Evolutionary conservation across 2,888 invertebrate genomes (phyloP).

Genomic region (Pristionchus mayeri): DNA sequence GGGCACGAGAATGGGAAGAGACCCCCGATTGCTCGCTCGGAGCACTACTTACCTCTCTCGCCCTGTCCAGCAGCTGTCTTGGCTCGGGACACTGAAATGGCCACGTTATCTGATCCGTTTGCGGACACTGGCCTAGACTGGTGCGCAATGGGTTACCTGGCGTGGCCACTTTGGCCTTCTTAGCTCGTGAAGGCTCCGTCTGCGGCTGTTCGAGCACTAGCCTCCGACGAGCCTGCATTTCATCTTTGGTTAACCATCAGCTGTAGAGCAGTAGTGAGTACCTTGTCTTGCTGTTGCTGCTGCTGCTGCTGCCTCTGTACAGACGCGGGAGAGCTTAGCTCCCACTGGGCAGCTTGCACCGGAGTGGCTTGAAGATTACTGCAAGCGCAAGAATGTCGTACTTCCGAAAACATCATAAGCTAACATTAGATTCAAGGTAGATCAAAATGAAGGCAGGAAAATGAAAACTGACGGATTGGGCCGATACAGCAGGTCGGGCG

Average conservation of each 20-base stretch:
- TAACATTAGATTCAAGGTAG: background rate
- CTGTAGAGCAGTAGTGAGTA: background rate
- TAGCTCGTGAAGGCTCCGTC: background rate
- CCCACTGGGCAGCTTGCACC: background rate
- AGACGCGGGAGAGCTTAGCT: background rate
- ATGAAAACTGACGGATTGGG: background rate
- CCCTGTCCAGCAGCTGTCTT: constrained; percentile 27
- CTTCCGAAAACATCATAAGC: too few species aligned
- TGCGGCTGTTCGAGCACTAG: background rate
- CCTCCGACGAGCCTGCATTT: constrained; percentile 23
- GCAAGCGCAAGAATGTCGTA: too few species aligned
- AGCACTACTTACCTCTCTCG: constrained; percentile 1
- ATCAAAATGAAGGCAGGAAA: background rate
- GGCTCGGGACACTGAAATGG: constrained; percentile 12
- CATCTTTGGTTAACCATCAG: background rate
- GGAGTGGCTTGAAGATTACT: constrained; percentile 5
- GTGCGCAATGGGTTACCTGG: constrained; percentile 4
- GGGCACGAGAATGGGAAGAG: background rate
- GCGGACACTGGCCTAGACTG: background rate
- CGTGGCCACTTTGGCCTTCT: constrained; percentile 40
- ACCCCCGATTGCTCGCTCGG: background rate
- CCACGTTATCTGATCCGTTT: constrained; percentile 4
- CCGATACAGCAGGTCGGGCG: constrained; percentile 25
- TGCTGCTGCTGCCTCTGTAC: background rate
- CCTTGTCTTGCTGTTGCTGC: background rate